phyloP scores from a whole-genome alignment of 2,113 vertebrate species.

The Jaculus jaculus region DNA sequence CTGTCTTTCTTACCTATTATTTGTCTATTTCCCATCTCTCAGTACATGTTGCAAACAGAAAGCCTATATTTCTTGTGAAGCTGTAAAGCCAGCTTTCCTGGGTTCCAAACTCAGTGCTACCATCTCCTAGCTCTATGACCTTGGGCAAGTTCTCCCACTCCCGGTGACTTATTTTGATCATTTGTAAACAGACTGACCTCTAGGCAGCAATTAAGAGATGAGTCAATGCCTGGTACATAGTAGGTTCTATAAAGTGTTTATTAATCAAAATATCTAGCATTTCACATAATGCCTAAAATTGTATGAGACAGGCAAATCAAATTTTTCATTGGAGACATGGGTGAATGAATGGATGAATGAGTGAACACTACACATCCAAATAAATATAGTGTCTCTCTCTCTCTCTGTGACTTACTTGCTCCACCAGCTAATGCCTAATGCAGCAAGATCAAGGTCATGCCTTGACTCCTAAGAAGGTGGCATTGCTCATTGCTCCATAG shows the following conservation, averaged over 20 bases:
- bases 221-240: background rate
- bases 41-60: background rate
- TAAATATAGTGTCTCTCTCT: background rate
- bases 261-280: background rate
- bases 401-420: background rate
- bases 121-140: background rate
- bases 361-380: background rate
- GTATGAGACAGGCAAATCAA: background rate
- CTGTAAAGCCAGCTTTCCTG: background rate
- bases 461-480: background rate
- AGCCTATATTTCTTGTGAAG: background rate
- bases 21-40: background rate
- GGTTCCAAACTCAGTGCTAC: background rate
- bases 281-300: background rate
- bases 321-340: background rate
- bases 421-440: background rate
- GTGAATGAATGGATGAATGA: background rate
- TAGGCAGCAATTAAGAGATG: background rate
- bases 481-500: background rate
- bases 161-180: background rate
- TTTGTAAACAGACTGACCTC: background rate
- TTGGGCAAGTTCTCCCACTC: background rate
- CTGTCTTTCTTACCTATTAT: background rate
- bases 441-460: slow-evolving; percentile 23
- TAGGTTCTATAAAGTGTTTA: background rate